Evolutionary conservation across 2,797 vertebrate genomes (phyloP).

Genomic region (Gallinago stenura): DNA sequence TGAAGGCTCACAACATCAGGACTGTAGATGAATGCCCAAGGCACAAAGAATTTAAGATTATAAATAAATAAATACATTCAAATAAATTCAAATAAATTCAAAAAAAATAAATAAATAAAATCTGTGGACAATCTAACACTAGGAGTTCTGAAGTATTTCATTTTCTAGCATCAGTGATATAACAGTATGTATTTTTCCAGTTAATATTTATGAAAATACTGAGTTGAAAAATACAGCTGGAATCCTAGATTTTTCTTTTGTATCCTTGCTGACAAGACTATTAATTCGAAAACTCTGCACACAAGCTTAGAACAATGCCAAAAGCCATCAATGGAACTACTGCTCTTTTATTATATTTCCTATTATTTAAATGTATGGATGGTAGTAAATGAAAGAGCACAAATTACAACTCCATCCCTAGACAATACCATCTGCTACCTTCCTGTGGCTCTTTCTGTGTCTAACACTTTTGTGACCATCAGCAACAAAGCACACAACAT

Average conservation of each 20-base stretch:
- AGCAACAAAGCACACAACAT: neutral
- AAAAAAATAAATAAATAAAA: neutral
- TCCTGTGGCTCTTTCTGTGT: neutral
- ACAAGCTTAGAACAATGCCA: neutral
- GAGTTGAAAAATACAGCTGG: neutral
- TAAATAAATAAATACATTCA: neutral
- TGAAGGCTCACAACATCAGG: neutral
- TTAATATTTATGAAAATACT: neutral
- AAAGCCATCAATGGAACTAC: neutral
- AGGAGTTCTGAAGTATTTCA: neutral
- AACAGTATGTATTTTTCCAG: neutral
- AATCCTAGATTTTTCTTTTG: neutral
- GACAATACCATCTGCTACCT: slow-evolving; percentile 16
- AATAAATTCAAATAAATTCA: neutral
- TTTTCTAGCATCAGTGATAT: neutral
- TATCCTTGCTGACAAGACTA: neutral
- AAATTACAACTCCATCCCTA: neutral
- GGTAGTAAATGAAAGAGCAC: neutral
- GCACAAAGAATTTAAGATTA: neutral
- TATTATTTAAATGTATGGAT: slow-evolving; percentile 2
- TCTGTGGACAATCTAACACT: neutral
- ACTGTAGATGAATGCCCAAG: neutral
- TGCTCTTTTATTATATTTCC: neutral
- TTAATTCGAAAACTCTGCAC: neutral
- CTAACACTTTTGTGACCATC: neutral